Evolutionary conservation across 2,113 vertebrate species (phyloP), one percentile per base, ranked within the genome.

Genomic region (Cavia porcellus): DNA sequence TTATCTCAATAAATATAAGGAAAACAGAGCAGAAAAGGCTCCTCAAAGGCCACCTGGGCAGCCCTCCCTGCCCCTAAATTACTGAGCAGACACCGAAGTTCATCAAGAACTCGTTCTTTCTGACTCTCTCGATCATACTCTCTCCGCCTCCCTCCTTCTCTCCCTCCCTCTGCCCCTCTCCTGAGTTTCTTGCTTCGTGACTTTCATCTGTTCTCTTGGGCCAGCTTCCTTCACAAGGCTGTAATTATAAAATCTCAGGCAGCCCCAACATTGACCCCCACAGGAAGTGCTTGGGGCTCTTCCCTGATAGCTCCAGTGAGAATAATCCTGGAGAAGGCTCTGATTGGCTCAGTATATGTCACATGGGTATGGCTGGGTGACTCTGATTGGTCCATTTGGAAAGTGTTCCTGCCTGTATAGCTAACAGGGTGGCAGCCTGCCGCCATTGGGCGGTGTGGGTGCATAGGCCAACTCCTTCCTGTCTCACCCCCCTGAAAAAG

Each of bases 291-390:
- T 2, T 1, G 1, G 22, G 19, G 24, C 45, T 70, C 12, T 45
- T 74, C 7, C 32, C 45, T 35, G 19, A 82, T 24, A 66, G 7
- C 32, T 20, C 24, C 79, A 28, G n/a, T 1, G 45, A 80, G 42
- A 55, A 45, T 64, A 35, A 42, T 42, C 59, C 90, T 13, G 1
- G 62, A 81, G 66, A 66, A 66, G 42, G 52, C 55, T 94, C 75
- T 97, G 88, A 95, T 52, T 93, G 62, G 89, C 59, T 95, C 83
- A 10, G 19, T 30, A n/a, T 86, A 59, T 59, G 64, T 90, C 77
- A 32, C 20, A 11, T 81, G 62, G 77, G 11, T 72, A 75, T 28
- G 17, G 7, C 1, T 35, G 52, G 50, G 15, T 57, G 22, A 17
- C 62, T 96, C 57, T 92, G 90, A 87, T 80, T 89, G 97, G 45